Evolutionary conservation across 1,140 invertebrate species (phyloP), one percentile per base, ranked within the genome.

Genomic region (Delia radicum): DNA sequence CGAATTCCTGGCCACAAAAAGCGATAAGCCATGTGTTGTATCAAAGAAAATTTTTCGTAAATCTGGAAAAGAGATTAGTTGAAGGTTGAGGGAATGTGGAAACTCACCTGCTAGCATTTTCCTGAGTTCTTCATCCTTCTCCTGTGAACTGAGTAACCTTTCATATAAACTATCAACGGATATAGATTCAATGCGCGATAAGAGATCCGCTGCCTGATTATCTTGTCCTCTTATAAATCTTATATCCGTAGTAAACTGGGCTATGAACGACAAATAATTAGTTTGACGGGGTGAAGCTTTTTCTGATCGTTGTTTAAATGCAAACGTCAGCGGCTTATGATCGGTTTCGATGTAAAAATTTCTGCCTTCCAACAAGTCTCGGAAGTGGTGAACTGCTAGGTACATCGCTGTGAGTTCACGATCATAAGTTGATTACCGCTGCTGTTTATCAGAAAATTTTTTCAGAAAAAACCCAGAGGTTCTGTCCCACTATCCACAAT

Each of bases 381-480:
- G 31, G 69, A 83, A 81, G 75, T 82, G 65, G 2, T 77, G 72
- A 12, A 80, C 55, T 1, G 75, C 74, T 48, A 12, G 46, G 76
- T 82, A 86, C 0, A 83, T 76, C 18, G 83, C 83, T 3, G 87
- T 48, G 5, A 88, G 76, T 73, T 88, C 84, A 18, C 73, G 27
- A 81, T 87, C 81, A 77, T 79, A 86, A 2, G 82, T 76, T 18
- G 75, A 78, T 74, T 86, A 88, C 13, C 80, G 78, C 1, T 18
- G 27, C 77, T 89, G 77, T 0, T 79, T 63, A 13, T 6, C 15
- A 7, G 24, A 74, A 1, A 87, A 63, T 76, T 87, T 87, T 10
- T 76, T 81, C 1, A 82, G 86, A 65, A 85, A 87, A 87, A 88
- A 37, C 67, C 83, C 0, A 88, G 27, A 3, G 87, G 85, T 78